Percentiles rank a stretch among this genome's conserved stretches.
Evolutionary conservation across 1,140 invertebrate species (phyloP).

Genomic region (Tetramorium parvispinum): DNA sequence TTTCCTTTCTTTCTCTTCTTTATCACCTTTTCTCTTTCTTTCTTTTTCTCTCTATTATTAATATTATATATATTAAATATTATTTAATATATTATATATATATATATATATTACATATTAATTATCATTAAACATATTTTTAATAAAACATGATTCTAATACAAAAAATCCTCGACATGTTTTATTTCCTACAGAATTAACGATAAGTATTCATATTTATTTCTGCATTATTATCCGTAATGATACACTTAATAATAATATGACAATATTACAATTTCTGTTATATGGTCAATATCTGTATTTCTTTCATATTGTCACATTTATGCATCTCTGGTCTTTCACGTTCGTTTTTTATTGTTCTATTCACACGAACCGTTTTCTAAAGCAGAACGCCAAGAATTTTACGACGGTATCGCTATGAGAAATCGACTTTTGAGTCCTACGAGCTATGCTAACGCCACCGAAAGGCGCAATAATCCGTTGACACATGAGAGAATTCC

Average conservation of each 20-base stretch:
- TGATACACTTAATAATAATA: background rate
- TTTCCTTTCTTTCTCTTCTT: too few relatives aligned
- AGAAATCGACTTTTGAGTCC: background rate
- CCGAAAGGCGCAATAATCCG: constrained; percentile 32
- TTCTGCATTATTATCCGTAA: background rate
- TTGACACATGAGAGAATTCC: constrained; percentile 34
- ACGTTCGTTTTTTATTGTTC: background rate
- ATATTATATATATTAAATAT: too few relatives aligned
- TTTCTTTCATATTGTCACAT: background rate
- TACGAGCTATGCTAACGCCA: background rate
- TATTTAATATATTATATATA: too few relatives aligned
- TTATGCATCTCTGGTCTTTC: background rate
- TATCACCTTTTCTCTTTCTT: too few relatives aligned
- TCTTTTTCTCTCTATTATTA: too few relatives aligned
- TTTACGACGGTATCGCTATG: background rate
- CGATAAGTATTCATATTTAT: background rate
- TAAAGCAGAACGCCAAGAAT: background rate
- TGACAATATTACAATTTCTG: background rate
- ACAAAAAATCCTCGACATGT: background rate
- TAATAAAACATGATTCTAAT: background rate
- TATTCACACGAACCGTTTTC: constrained; percentile 2
- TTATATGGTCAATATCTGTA: background rate
- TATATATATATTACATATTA: too few relatives aligned
- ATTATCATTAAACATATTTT: background rate
- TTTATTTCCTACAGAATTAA: background rate